phyloP scores from a whole-genome alignment of 2,113 vertebrate species.

The Ramphastos sulfuratus region DNA sequence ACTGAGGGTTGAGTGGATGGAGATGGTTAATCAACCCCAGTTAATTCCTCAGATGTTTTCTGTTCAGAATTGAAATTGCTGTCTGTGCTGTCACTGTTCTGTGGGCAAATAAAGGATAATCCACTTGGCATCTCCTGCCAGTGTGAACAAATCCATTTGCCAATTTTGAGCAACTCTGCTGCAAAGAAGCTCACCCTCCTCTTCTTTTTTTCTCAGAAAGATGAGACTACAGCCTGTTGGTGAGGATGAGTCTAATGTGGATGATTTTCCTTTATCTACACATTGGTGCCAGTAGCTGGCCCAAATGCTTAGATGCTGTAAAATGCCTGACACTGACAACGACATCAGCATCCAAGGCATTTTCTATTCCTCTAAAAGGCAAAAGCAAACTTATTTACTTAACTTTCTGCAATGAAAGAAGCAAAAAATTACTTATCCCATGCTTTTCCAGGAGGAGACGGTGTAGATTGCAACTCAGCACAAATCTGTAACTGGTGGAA shows the following conservation, averaged over 20 bases:
- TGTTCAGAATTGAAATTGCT: background rate
- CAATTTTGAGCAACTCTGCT: background rate
- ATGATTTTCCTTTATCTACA: background rate
- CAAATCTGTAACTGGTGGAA: background rate
- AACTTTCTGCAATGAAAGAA: background rate
- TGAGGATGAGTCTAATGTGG: background rate
- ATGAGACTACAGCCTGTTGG: background rate
- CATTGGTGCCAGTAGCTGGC: rapidly evolving
- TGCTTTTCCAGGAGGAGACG: constrained; percentile 5
- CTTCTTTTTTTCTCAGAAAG: background rate
- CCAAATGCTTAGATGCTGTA: background rate
- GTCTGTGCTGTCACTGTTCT: background rate
- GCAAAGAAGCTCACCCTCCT: background rate
- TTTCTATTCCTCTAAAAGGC: background rate
- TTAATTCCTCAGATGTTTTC: constrained; percentile 15
- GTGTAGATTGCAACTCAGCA: constrained; percentile 10
- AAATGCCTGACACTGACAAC: background rate
- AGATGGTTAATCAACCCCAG: background rate
- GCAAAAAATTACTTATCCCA: background rate
- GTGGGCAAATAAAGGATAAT: background rate
- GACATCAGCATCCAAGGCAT: background rate
- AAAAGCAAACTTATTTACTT: constrained; percentile 29
- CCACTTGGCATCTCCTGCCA: background rate
- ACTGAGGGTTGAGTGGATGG: background rate
- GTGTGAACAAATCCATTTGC: background rate